Evolutionary conservation across 2,113 vertebrate species (phyloP).

Genomic region (Podarcis cretensis): DNA sequence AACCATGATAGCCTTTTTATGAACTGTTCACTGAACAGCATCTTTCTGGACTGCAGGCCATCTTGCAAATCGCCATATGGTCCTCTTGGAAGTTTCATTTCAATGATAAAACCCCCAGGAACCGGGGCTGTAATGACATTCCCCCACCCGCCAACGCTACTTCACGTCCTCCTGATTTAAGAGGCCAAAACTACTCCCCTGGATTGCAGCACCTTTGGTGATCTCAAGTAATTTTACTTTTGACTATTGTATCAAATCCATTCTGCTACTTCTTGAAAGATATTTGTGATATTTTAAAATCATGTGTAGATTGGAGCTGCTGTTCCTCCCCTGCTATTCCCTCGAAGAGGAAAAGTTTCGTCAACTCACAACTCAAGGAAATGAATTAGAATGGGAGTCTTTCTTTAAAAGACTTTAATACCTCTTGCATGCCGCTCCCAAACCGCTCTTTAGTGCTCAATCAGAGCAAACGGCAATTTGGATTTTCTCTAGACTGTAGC

Average conservation of each 20-base stretch:
- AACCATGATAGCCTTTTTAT: slow-evolving; percentile 18
- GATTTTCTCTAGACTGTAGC: neutral
- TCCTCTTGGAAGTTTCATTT: slow-evolving; percentile 12
- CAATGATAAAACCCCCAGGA: neutral
- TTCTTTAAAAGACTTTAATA: neutral
- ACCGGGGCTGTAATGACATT: neutral
- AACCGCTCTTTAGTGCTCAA: too few relatives aligned
- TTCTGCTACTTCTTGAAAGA: neutral
- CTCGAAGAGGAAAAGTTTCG: neutral
- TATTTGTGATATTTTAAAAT: neutral
- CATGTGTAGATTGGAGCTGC: neutral
- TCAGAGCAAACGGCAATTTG: neutral
- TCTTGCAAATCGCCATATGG: slow-evolving; percentile 5
- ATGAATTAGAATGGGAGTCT: neutral
- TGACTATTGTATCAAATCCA: neutral
- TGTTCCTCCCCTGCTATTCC: neutral
- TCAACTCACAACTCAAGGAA: neutral
- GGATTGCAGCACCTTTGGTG: neutral
- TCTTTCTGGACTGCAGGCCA: slow-evolving; percentile 8
- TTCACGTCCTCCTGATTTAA: neutral
- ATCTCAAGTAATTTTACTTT: neutral
- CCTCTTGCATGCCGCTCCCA: too few relatives aligned
- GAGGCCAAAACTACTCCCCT: neutral
- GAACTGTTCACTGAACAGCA: slow-evolving; percentile 27
- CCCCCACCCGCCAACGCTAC: neutral